phyloP scores from a whole-genome alignment of 2,888 invertebrate genomes.

The Polymixis flavicincta region DNA sequence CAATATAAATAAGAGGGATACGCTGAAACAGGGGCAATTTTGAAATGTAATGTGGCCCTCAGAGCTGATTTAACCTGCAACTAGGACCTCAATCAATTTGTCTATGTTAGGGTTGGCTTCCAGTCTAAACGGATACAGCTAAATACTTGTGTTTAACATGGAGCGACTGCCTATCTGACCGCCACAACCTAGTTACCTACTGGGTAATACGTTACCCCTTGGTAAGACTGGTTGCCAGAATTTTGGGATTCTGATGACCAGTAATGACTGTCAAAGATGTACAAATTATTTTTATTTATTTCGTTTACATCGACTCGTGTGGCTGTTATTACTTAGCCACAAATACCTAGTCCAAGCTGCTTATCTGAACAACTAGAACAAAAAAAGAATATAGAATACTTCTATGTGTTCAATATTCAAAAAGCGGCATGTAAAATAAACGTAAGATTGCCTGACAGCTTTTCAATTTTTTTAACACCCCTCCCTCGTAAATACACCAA shows the following conservation, averaged over 20 bases:
- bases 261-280: too few species aligned
- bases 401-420: neutral
- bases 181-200: too few species aligned
- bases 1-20: slow-evolving; percentile 15
- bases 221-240: too few species aligned
- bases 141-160: neutral
- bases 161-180: too few species aligned
- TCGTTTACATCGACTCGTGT: too few species aligned
- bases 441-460: neutral
- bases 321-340: too few species aligned
- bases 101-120: too few species aligned
- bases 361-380: neutral
- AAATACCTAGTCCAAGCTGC: too few species aligned
- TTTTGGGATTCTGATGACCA: too few species aligned
- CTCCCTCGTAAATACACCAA: slow-evolving; percentile 1
- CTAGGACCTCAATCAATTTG: neutral
- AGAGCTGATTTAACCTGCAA: neutral
- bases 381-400: neutral
- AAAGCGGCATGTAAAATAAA: neutral
- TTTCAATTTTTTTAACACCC: slow-evolving; percentile 5
- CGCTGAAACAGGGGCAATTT: neutral
- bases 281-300: too few species aligned
- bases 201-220: too few species aligned
- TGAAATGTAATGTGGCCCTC: neutral
- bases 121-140: neutral